Evolutionary conservation across 2,113 vertebrate genomes (phyloP).

Genomic region (Cettia cetti): DNA sequence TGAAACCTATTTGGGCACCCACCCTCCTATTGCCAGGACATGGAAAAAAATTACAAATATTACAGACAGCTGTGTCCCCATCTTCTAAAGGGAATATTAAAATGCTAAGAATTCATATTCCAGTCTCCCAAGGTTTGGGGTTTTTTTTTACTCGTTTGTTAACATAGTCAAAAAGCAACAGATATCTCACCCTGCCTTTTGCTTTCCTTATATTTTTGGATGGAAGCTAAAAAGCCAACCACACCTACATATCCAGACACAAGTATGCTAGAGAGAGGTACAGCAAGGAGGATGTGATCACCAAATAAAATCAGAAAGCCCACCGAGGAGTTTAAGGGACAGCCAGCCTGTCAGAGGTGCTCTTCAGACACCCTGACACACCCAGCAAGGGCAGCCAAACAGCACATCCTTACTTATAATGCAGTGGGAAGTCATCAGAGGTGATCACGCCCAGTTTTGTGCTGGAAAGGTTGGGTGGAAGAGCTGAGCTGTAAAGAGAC

Average conservation of each 20-base stretch:
- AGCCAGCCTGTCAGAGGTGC: background rate
- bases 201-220: background rate
- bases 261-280: background rate
- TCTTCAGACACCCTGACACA: background rate
- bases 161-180: background rate
- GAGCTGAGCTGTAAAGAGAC: conserved; percentile 83
- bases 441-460: conserved; percentile 89
- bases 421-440: conserved; percentile 87
- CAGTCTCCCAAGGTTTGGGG: background rate
- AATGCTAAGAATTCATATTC: background rate
- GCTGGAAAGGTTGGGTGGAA: conserved; percentile 76
- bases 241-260: background rate
- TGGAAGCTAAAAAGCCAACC: background rate
- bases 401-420: conserved; percentile 81
- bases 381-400: background rate
- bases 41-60: background rate
- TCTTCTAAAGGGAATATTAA: background rate
- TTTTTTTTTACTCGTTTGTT: background rate
- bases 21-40: rapidly evolving
- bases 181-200: background rate
- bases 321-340: background rate
- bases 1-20: background rate
- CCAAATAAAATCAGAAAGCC: background rate
- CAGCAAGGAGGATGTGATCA: background rate
- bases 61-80: background rate